phyloP scores from a whole-genome alignment of 2,797 vertebrate species.

The Coregonus sp. region DNA sequence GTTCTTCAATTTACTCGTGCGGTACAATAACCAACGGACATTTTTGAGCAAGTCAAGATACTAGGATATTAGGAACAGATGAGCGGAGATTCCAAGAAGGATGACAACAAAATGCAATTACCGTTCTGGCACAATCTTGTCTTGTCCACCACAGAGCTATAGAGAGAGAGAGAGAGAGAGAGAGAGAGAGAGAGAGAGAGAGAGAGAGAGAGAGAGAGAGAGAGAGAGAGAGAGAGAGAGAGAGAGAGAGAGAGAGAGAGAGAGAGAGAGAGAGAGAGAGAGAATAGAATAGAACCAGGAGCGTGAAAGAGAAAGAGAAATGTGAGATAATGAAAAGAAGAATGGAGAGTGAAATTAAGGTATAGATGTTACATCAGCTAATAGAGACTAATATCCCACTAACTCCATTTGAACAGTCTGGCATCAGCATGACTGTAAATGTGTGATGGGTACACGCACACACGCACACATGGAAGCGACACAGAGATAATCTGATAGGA shows the following conservation, averaged over 20 bases:
- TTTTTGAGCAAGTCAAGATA: constrained; percentile 67
- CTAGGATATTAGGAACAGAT: constrained; percentile 74
- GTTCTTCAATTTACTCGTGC: no score
- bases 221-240: no score
- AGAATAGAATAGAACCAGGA: no score
- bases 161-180: not conserved
- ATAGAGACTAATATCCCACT: constrained; percentile 33
- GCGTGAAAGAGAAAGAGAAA: no score
- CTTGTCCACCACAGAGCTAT: constrained; percentile 37
- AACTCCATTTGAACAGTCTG: constrained; percentile 61
- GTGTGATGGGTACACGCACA: constrained; percentile 47
- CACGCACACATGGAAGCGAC: constrained; percentile 32
- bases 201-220: no score
- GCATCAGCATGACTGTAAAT: constrained; percentile 56
- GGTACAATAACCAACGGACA: no score
- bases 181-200: no score
- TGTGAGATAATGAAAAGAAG: no score
- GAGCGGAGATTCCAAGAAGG: constrained; percentile 57
- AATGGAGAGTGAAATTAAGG: no score
- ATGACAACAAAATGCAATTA: constrained; percentile 69
- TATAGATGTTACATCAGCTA: no score
- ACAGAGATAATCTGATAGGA: constrained; percentile 68
- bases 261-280: constrained; percentile 12
- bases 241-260: no score
- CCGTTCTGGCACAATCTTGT: not conserved